Evolutionary conservation across 1,140 invertebrate genomes (phyloP).

Genomic region (Hypothenemus hampei): DNA sequence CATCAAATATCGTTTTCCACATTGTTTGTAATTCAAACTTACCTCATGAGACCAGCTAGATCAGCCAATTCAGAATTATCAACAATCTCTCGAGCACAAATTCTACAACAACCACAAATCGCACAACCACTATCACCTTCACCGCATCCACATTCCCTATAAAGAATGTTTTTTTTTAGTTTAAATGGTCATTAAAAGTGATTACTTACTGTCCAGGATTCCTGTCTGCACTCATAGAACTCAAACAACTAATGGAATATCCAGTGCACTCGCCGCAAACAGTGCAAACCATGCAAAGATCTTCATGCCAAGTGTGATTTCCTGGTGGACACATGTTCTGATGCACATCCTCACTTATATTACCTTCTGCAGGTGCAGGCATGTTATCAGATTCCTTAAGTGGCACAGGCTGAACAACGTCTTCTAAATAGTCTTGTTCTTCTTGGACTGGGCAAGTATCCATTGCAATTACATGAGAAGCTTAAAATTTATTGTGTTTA

Average conservation of each 20-base stretch:
- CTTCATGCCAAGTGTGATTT: conserved; percentile 69
- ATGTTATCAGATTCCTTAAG: conserved; percentile 37
- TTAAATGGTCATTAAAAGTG: not conserved
- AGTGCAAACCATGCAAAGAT: conserved; percentile 85
- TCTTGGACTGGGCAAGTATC: conserved; percentile 60
- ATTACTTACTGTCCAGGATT: conserved; percentile 81
- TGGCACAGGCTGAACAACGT: conserved; percentile 35
- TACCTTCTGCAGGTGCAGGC: conserved; percentile 52
- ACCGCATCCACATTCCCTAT: conserved; percentile 89
- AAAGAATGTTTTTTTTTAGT: not conserved
- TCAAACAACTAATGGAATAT: conserved; percentile 81
- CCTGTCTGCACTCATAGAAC: conserved; percentile 69
- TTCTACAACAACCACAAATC: conserved; percentile 85
- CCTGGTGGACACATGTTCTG: conserved; percentile 62
- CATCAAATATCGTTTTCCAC: too few relatives aligned
- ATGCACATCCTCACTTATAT: conserved; percentile 35
- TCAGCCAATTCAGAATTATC: conserved; percentile 50
- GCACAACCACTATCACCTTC: conserved; percentile 91
- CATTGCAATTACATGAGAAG: conserved; percentile 55
- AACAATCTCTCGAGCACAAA: conserved; percentile 72
- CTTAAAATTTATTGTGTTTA: not conserved
- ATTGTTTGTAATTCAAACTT: too few relatives aligned
- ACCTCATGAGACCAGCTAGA: conserved; percentile 52
- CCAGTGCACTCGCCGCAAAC: conserved; percentile 92
- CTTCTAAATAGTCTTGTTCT: conserved; percentile 44